These are phyloP conservation scores for Apocrypta bakeri DNA, from an alignment of 1,140 invertebrate genomes.

Conservation along the genomic window DNA sequence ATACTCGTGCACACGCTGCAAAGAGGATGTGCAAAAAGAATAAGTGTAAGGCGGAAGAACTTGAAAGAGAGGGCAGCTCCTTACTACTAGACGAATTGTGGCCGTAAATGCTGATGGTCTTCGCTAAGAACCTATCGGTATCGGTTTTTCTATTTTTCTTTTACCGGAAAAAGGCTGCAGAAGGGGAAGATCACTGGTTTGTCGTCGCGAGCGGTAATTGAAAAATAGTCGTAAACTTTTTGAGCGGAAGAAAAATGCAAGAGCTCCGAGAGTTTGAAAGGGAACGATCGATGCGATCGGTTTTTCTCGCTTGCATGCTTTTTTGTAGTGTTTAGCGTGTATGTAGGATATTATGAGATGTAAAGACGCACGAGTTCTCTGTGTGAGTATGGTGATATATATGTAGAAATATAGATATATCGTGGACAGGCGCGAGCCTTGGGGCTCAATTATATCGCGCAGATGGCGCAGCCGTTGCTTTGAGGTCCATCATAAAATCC, in stretches of 20 bases:
- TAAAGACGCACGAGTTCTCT: background rate
- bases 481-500: slow-evolving; percentile 17
- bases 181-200: background rate
- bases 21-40: background rate
- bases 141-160: background rate
- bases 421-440: background rate
- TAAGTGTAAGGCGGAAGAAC: background rate
- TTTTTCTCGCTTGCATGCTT: background rate
- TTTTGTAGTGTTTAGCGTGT: no score
- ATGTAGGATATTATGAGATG: no score
- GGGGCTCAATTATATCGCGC: background rate
- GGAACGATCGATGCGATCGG: background rate
- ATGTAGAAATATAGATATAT: no score
- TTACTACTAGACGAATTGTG: no score
- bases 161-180: background rate
- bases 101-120: background rate
- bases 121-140: background rate
- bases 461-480: background rate
- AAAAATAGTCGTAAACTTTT: background rate
- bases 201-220: background rate
- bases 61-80: background rate
- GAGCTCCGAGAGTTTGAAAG: background rate
- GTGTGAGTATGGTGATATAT: background rate
- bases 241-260: background rate
- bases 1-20: background rate